These are phyloP conservation scores for Thaumetopoea pityocampa DNA, from an alignment of 1,140 invertebrate genomes.

Conservation along the genomic window DNA sequence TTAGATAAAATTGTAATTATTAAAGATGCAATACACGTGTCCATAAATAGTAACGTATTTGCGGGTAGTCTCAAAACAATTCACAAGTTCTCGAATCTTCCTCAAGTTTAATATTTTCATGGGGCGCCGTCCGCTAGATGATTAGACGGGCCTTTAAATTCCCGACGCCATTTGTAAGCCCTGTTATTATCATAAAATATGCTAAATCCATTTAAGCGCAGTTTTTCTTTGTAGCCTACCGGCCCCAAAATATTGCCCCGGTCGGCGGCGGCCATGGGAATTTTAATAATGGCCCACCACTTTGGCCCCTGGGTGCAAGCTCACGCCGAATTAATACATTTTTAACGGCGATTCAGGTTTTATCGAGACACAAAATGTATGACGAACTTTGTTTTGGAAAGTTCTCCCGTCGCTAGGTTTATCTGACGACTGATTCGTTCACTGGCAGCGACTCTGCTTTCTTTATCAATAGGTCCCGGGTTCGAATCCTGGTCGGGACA, in stretches of 20 bases:
- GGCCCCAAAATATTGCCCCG: conserved; percentile 56
- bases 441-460: too few species aligned
- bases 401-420: too few species aligned
- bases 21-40: too few species aligned
- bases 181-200: conserved; percentile 62
- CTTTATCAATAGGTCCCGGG: too few species aligned
- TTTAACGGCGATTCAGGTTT: neutral
- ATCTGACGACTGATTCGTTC: too few species aligned
- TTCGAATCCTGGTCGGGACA: too few species aligned
- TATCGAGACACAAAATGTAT: too few species aligned
- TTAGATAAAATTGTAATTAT: too few species aligned
- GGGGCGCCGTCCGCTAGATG: conserved; percentile 9
- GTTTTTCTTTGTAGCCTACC: conserved; percentile 54
- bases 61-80: too few species aligned
- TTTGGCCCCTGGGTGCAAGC: conserved; percentile 23
- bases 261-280: conserved; percentile 35
- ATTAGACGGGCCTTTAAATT: conserved; percentile 22
- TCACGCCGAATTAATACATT: neutral
- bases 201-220: conserved; percentile 53
- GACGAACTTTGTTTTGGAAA: too few species aligned
- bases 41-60: too few species aligned
- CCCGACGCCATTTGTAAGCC: conserved; percentile 38
- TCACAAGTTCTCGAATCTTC: conserved; percentile 10
- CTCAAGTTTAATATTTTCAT: conserved; percentile 15
- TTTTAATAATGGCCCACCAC: conserved; percentile 44